phyloP scores from a whole-genome alignment of 2,888 invertebrate species.

The Drosophila leonis region DNA sequence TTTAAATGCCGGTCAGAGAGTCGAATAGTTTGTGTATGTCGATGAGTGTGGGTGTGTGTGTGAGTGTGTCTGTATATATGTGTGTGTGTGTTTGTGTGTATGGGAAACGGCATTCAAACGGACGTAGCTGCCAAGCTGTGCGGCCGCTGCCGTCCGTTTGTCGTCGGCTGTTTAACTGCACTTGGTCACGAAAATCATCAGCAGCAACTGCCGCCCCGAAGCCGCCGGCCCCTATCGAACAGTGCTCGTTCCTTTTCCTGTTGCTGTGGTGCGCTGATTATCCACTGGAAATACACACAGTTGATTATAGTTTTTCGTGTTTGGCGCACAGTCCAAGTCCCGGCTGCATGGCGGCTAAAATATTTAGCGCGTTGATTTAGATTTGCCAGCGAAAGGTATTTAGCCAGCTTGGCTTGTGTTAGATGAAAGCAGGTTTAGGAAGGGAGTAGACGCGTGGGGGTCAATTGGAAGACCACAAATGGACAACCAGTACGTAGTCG shows the following conservation, averaged over 20 bases:
- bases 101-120: conserved; percentile 55
- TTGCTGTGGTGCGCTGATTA: conserved; percentile 66
- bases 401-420: conserved; percentile 45
- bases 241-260: conserved; percentile 15
- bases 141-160: conserved; percentile 64
- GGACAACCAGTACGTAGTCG: conserved; percentile 53
- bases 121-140: conserved; percentile 52
- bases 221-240: conserved; percentile 10
- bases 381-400: conserved; percentile 77
- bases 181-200: conserved; percentile 82
- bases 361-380: conserved; percentile 82
- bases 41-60: conserved; percentile 11
- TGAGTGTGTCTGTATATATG: not conserved
- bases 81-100: conserved; percentile 15
- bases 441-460: not conserved
- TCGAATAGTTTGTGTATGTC: conserved; percentile 24
- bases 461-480: conserved; percentile 64
- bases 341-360: conserved; percentile 70
- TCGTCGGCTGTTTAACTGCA: conserved; percentile 78
- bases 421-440: not conserved
- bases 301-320: conserved; percentile 81
- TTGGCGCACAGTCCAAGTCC: conserved; percentile 53
- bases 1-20: conserved; percentile 50
- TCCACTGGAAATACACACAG: conserved; percentile 81
- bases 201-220: conserved; percentile 19